Evolutionary conservation across 2,113 vertebrate genomes (phyloP).

Genomic region (Coryphaenoides rupestris): DNA sequence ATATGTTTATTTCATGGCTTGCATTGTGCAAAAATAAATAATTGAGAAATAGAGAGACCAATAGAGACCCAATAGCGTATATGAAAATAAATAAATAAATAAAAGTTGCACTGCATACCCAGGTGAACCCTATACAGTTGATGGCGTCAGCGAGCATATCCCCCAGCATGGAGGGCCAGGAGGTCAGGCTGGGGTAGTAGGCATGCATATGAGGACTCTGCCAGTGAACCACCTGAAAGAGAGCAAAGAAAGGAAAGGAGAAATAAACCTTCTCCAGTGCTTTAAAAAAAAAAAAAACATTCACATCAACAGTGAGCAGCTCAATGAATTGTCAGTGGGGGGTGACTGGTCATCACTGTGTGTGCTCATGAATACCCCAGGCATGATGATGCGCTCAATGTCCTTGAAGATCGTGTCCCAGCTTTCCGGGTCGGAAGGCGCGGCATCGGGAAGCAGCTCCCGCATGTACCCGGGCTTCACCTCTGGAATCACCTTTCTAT

Average conservation of each 20-base stretch:
- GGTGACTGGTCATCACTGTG: not conserved
- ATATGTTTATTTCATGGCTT: too few relatives aligned
- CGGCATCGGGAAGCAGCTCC: slow-evolving; percentile 79
- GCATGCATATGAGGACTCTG: slow-evolving; percentile 98
- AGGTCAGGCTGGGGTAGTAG: slow-evolving; percentile 92
- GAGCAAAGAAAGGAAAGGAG: slow-evolving; percentile 22
- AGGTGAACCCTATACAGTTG: slow-evolving; percentile 96
- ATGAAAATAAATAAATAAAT: not conserved
- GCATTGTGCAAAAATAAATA: not conserved
- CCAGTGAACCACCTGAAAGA: slow-evolving; percentile 92
- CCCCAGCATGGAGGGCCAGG: slow-evolving; percentile 94
- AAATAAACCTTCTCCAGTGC: slow-evolving; percentile 13
- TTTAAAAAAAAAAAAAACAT: not conserved
- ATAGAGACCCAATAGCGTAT: not conserved
- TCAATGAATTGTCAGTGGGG: not conserved
- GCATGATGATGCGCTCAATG: slow-evolving; percentile 93
- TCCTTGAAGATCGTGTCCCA: slow-evolving; percentile 92
- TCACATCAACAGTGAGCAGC: too few relatives aligned
- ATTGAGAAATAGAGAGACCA: not conserved
- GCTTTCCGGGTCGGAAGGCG: slow-evolving; percentile 82
- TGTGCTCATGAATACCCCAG: slow-evolving; percentile 79
- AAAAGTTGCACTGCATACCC: slow-evolving; percentile 72
- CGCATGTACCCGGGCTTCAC: slow-evolving; percentile 91
- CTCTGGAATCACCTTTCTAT: slow-evolving; percentile 84
- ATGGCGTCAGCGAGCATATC: slow-evolving; percentile 97